Percentiles rank a stretch among this genome's conserved stretches.
Conservation (phyloP, 2,797 vertebrate species). For the Neomorphus geoffroyi region DNA sequence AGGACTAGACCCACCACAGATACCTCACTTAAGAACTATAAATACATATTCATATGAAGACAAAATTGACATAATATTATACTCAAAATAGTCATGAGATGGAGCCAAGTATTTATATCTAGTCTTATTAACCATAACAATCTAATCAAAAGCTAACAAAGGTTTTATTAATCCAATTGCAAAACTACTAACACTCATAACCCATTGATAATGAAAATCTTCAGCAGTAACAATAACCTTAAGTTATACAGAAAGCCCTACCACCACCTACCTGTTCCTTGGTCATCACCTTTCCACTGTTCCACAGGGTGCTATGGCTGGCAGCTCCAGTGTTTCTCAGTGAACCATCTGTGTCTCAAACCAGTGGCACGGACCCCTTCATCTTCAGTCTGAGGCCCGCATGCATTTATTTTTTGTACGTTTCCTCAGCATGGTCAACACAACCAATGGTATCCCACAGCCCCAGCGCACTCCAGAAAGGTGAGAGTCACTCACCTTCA, state of each 20-base stretch:
- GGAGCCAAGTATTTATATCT: not conserved
- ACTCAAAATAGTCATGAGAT: not conserved
- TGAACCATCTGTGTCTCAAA: not conserved
- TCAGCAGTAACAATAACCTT: not conserved
- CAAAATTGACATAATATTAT: not conserved
- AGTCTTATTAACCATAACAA: not conserved
- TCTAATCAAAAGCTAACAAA: not conserved
- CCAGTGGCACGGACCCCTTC: too few species aligned
- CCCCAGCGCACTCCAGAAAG: too few species aligned
- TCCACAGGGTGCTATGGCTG: not conserved
- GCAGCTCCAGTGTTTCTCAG: not conserved
- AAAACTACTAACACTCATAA: not conserved
- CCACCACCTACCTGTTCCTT: not conserved
- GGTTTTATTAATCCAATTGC: not conserved
- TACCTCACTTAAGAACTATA: not conserved
- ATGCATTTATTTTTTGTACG: too few species aligned
- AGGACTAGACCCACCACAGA: not conserved
- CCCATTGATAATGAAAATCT: not conserved
- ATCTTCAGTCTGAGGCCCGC: too few species aligned
- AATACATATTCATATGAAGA: not conserved
- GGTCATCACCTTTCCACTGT: not conserved
- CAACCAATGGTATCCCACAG: accelerated
- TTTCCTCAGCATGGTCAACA: not conserved
- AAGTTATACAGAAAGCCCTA: not conserved
- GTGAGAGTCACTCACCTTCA: too few species aligned